phyloP scores from a whole-genome alignment of 2,888 invertebrate species.

The Eilema sororculum region DNA sequence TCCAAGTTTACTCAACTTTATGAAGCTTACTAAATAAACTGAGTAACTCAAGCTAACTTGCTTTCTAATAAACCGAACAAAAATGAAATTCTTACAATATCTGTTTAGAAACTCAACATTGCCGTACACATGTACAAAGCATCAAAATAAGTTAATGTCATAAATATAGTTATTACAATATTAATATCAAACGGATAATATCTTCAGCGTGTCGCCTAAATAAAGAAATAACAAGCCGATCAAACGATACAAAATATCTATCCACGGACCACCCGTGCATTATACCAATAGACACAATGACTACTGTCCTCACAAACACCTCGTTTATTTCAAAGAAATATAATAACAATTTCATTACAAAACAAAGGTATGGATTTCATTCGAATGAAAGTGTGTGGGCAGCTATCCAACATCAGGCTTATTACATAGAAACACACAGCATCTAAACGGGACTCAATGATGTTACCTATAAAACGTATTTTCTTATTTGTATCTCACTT shows the following conservation, averaged over 20 bases:
- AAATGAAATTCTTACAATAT: slow-evolving; percentile 23
- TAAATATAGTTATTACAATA: slow-evolving; percentile 38
- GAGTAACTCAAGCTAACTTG: slow-evolving; percentile 25
- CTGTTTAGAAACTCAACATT: slow-evolving; percentile 36
- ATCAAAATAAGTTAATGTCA: slow-evolving; percentile 31
- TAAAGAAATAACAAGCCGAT: slow-evolving; percentile 58
- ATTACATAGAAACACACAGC: slow-evolving; percentile 24
- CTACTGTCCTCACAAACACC: slow-evolving; percentile 61
- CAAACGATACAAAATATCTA: slow-evolving; percentile 48
- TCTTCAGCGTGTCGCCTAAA: slow-evolving; percentile 42
- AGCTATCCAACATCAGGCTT: slow-evolving; percentile 72
- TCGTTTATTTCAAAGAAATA: slow-evolving; percentile 79
- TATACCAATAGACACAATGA: slow-evolving; percentile 44
- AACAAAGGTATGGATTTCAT: slow-evolving; percentile 79
- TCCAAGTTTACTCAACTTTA: slow-evolving; percentile 17
- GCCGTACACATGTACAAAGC: slow-evolving; percentile 24
- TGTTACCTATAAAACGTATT: slow-evolving; percentile 47
- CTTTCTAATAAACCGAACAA: slow-evolving; percentile 14
- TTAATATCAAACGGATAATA: slow-evolving; percentile 48
- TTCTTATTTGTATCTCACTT: slow-evolving; percentile 36
- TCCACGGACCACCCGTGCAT: slow-evolving; percentile 74
- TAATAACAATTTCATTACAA: slow-evolving; percentile 82
- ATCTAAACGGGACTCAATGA: slow-evolving; percentile 53
- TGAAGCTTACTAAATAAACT: slow-evolving; percentile 13
- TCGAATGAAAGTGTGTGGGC: slow-evolving; percentile 83